Conservation (phyloP, 2,888 invertebrate species). For the Cryptus armator region DNA sequence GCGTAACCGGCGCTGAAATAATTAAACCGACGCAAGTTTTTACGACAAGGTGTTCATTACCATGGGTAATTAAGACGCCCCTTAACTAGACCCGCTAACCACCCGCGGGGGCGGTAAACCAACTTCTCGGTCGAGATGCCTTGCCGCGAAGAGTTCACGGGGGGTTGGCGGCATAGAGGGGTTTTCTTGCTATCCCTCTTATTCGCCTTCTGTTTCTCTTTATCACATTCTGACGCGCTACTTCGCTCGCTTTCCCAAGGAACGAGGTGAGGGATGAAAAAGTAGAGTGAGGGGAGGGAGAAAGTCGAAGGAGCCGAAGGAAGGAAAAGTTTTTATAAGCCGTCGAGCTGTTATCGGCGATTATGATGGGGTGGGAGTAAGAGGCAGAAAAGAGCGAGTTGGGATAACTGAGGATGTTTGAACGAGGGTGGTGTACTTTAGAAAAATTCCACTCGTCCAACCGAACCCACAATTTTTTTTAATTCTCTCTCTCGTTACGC, state of each 20-base stretch:
- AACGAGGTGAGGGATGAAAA: constrained; percentile 62
- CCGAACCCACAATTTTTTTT: constrained; percentile 40
- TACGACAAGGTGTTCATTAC: constrained; percentile 86
- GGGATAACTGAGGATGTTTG: constrained; percentile 31
- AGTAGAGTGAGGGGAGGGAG: constrained; percentile 54
- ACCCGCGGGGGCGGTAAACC: constrained; percentile 84
- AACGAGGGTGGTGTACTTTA: constrained; percentile 6
- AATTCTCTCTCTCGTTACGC: constrained; percentile 26
- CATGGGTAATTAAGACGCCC: constrained; percentile 85
- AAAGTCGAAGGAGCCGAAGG: constrained; percentile 53
- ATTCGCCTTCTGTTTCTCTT: constrained; percentile 50
- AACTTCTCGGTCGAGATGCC: constrained; percentile 80
- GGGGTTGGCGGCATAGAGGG: constrained; percentile 54
- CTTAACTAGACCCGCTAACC: constrained; percentile 85
- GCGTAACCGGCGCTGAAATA: constrained; percentile 79
- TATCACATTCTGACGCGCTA: constrained; percentile 51
- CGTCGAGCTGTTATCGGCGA: constrained; percentile 82
- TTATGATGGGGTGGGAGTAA: constrained; percentile 75
- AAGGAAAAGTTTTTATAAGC: constrained; percentile 80
- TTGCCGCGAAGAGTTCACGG: constrained; percentile 57
- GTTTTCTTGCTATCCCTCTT: constrained; percentile 62
- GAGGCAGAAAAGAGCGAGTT: constrained; percentile 19
- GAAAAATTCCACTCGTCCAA: constrained; percentile 7
- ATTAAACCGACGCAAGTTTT: constrained; percentile 85
- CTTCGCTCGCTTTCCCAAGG: constrained; percentile 20